phyloP scores from a whole-genome alignment of 1,140 invertebrate species.

The Euwallacea fornicatus region DNA sequence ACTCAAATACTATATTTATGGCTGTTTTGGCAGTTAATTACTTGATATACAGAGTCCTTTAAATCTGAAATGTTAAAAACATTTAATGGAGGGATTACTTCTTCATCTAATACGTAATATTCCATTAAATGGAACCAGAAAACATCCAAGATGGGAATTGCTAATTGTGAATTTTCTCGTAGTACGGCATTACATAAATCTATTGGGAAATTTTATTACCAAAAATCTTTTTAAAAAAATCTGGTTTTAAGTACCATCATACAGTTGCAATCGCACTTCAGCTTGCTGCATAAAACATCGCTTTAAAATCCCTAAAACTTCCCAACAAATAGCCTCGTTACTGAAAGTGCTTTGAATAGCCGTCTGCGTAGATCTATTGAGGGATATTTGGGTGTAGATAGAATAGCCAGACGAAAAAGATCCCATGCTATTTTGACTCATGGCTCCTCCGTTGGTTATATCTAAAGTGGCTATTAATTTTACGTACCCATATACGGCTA shows the following conservation, averaged over 20 bases:
- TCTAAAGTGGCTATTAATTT: constrained; percentile 59
- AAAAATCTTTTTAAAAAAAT: background rate
- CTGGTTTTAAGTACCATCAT: constrained; percentile 53
- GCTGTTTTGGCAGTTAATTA: too few relatives aligned
- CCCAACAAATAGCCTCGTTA: constrained; percentile 61
- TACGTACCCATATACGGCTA: constrained; percentile 61
- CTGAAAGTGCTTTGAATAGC: constrained; percentile 48
- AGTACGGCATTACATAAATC: constrained; percentile 54
- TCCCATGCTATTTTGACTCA: constrained; percentile 54
- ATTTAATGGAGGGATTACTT: constrained; percentile 53
- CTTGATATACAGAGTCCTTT: too few relatives aligned
- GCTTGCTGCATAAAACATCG: constrained; percentile 63
- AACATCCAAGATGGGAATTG: constrained; percentile 55
- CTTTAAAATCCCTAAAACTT: constrained; percentile 62
- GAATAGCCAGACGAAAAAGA: constrained; percentile 48
- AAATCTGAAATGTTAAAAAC: constrained; percentile 54
- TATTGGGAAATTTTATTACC: constrained; percentile 30
- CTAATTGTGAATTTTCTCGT: constrained; percentile 54
- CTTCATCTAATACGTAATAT: constrained; percentile 55
- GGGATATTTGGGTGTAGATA: constrained; percentile 56
- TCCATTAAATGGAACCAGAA: constrained; percentile 56
- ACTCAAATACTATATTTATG: too few relatives aligned
- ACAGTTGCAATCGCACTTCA: constrained; percentile 59
- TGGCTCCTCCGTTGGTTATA: constrained; percentile 52
- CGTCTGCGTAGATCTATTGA: constrained; percentile 51